Evolutionary conservation across 2,113 vertebrate genomes (phyloP), one percentile per base, ranked within the genome.

Genomic region (Mus spicilegus): DNA sequence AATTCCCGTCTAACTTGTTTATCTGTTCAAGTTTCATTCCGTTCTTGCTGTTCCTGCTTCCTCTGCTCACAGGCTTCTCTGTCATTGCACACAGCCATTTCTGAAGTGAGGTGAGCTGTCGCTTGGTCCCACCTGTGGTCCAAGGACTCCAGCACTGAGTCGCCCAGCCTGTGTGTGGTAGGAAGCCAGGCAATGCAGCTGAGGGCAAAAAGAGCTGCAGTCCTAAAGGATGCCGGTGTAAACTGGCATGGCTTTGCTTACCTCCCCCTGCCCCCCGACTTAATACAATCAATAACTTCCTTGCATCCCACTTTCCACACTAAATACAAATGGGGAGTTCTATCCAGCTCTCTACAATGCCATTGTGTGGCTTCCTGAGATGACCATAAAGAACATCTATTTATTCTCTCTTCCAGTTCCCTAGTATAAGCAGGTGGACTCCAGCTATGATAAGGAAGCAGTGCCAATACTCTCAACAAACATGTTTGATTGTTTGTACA

Each of bases 401-500:
- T n/a, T 5, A 26, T 87, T 65, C 0, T 1, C 0, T 2, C 84
- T 94, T 94, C 63, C 17, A 69, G 22, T 78, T 65, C 51, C 72
- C 89, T 65, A 94, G 89, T 4, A 65, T 88, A 75, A 81, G 93
- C 82, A 96, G 75, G 73, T 96, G 94, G 96, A 92, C 58, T 82
- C 87, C 54, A 51, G 67, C 87, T 54, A 77, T 30, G 56, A 17
- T 4, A 81, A 87, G 33, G 67, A 95, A 98, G 85, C 56, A 87
- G 54, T 33, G 54, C 56, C 96, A 96, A 87, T 93, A 96, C 95
- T 92, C 96, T 93, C 90, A 90, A 97, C 70, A 97, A 88, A 93
- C 22, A 26, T 0, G 0, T 72, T 90, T 22, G 0, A 42, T 24
- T 0, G 0, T 69, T 93, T 24, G 0, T 49, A 75, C 95, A 96